Percentiles rank a stretch among this genome's conserved stretches.
These are phyloP conservation scores for Python bivittatus DNA, from an alignment of 2,113 vertebrate species.

Conservation along the genomic window DNA sequence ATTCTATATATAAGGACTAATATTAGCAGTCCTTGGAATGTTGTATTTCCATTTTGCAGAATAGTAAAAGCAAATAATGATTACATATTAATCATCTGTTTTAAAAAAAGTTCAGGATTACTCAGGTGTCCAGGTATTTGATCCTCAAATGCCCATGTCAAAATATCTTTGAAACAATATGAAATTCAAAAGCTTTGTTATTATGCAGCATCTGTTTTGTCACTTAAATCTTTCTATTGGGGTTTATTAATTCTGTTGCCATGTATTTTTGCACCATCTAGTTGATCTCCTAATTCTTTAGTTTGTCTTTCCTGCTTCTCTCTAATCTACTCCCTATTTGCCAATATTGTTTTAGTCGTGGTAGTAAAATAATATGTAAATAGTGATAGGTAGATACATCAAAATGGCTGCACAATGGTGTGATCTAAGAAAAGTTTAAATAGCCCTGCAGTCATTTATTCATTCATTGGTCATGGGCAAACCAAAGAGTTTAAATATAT, in stretches of 20 bases:
- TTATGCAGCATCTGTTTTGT: not conserved
- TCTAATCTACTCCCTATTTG: not conserved
- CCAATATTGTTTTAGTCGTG: not conserved
- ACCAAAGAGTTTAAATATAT: not conserved
- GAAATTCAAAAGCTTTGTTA: not conserved
- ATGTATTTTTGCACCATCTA: not conserved
- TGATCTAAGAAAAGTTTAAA: not conserved
- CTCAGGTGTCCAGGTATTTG: too few species aligned
- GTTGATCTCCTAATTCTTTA: not conserved
- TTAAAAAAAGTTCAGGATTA: not conserved
- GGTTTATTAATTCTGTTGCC: too few species aligned
- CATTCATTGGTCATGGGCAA: not conserved
- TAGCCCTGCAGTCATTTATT: not conserved
- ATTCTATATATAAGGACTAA: not conserved
- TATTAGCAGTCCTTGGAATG: not conserved
- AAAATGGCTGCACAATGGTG: not conserved
- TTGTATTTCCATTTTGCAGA: not conserved
- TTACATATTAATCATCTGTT: not conserved
- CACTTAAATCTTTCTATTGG: not conserved
- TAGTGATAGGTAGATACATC: not conserved
- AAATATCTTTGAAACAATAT: not conserved
- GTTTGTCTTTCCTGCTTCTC: not conserved
- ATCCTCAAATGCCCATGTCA: not conserved
- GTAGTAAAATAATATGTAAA: not conserved
- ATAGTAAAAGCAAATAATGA: not conserved